These are phyloP conservation scores for Campopleginae sp. DNA, from an alignment of 2,888 invertebrate species.

Conservation along the genomic window DNA sequence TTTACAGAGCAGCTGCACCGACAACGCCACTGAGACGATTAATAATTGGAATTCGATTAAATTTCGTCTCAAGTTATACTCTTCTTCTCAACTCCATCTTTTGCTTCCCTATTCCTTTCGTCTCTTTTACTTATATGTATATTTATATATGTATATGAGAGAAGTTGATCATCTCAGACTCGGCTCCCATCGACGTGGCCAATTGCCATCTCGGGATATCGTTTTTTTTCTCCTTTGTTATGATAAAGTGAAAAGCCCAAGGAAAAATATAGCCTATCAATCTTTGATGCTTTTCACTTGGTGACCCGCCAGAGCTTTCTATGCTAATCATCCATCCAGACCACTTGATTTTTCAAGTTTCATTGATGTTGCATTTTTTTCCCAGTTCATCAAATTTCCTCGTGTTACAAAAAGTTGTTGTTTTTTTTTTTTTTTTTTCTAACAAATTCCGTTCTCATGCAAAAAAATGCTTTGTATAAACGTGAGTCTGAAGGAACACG, in stretches of 20 bases:
- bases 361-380: neutral
- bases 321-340: conserved; percentile 36
- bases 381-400: neutral
- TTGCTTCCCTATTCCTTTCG: neutral
- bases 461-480: neutral
- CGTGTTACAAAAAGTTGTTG: neutral
- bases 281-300: conserved; percentile 54
- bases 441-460: neutral
- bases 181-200: conserved; percentile 32
- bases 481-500: neutral
- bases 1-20: conserved; percentile 58
- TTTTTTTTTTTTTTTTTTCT: neutral
- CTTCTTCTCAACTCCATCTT: conserved; percentile 31
- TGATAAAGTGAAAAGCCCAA: conserved; percentile 51
- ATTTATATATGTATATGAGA: conserved; percentile 10
- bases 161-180: conserved; percentile 34
- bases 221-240: conserved; percentile 59
- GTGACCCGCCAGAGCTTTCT: conserved; percentile 35
- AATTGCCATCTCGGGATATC: conserved; percentile 63
- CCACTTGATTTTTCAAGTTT: neutral
- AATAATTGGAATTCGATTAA: conserved; percentile 71
- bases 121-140: conserved; percentile 1
- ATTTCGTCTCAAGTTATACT: conserved; percentile 59
- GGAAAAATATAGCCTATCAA: conserved; percentile 59
- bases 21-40: conserved; percentile 64